Evolutionary conservation across 1,140 invertebrate species (phyloP).

Genomic region (Trichonephila inaurata): DNA sequence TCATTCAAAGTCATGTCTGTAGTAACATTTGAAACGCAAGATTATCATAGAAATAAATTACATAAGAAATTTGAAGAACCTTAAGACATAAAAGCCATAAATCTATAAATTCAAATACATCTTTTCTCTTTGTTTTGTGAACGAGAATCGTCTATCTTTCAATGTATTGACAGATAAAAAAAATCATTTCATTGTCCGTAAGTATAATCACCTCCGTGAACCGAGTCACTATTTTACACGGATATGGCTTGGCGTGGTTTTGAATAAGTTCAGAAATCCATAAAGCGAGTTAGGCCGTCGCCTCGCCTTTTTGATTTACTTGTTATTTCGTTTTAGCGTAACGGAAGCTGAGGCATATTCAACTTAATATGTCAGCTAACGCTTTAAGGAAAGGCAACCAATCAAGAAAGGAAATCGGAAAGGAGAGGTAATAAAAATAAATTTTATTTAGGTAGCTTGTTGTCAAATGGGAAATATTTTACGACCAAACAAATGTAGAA

Average conservation of each 20-base stretch:
- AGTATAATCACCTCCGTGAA: constrained; percentile 25
- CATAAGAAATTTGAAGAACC: neutral
- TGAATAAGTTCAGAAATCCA: constrained; percentile 51
- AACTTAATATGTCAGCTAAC: constrained; percentile 59
- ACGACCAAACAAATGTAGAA: constrained; percentile 61
- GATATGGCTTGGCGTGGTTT: constrained; percentile 23
- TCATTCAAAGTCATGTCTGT: too few species aligned
- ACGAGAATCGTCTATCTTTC: neutral
- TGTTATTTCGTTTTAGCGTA: constrained; percentile 3
- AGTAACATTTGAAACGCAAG: too few species aligned
- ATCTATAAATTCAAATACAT: neutral
- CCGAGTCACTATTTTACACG: neutral
- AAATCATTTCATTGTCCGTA: neutral
- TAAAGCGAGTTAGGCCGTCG: constrained; percentile 19
- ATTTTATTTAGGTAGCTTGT: constrained; percentile 39
- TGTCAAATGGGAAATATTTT: constrained; percentile 55
- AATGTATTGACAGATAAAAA: neutral
- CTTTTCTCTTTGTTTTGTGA: neutral
- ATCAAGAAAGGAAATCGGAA: constrained; percentile 48
- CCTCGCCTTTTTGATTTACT: constrained; percentile 28
- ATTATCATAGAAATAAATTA: neutral
- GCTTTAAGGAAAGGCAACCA: constrained; percentile 1
- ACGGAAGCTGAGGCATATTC: constrained; percentile 28
- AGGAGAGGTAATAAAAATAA: constrained; percentile 61
- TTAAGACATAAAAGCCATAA: neutral